A percentile compares a stretch with the other conserved stretches of the same genome.
Evolutionary conservation across 2,797 vertebrate species (phyloP).

Genomic region (Oceanodroma leucorhoa): DNA sequence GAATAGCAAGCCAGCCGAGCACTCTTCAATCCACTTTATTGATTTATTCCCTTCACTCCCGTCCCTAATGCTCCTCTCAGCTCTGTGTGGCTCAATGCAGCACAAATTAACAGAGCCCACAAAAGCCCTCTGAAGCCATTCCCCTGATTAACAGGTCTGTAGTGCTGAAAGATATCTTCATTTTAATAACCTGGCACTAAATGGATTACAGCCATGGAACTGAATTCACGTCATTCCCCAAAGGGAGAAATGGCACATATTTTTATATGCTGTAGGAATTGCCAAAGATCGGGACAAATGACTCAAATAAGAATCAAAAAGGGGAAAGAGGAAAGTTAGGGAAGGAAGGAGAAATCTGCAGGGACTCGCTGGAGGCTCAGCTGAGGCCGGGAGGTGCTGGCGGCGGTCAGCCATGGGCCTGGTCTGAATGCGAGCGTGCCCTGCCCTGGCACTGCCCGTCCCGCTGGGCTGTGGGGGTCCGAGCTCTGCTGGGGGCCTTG

Average conservation of each 20-base stretch:
- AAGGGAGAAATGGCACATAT: conserved; percentile 22
- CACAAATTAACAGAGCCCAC: conserved; percentile 56
- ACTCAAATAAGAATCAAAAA: neutral
- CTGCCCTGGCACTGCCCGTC: neutral
- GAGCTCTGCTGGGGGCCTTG: neutral
- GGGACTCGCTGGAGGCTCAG: neutral
- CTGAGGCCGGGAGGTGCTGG: neutral
- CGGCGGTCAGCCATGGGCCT: fast-evolving
- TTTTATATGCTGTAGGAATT: neutral
- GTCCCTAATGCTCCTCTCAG: conserved; percentile 33
- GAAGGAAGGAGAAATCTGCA: neutral
- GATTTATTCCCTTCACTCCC: conserved; percentile 46
- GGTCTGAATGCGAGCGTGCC: fast-evolving
- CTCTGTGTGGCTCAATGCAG: conserved; percentile 26
- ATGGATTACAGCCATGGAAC: conserved; percentile 36
- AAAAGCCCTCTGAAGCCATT: conserved; percentile 56
- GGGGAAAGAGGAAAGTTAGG: neutral
- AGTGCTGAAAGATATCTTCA: conserved; percentile 57
- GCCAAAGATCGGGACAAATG: conserved; percentile 18
- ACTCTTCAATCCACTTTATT: conserved; percentile 26
- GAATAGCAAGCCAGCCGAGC: conserved; percentile 25
- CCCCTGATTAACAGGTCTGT: conserved; percentile 61
- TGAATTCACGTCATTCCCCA: neutral
- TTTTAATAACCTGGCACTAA: conserved; percentile 64
- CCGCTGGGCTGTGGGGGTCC: neutral